Base-by-base conservation (phyloP, 2,113 vertebrate genomes). In the Okapia johnstoni region DNA sequence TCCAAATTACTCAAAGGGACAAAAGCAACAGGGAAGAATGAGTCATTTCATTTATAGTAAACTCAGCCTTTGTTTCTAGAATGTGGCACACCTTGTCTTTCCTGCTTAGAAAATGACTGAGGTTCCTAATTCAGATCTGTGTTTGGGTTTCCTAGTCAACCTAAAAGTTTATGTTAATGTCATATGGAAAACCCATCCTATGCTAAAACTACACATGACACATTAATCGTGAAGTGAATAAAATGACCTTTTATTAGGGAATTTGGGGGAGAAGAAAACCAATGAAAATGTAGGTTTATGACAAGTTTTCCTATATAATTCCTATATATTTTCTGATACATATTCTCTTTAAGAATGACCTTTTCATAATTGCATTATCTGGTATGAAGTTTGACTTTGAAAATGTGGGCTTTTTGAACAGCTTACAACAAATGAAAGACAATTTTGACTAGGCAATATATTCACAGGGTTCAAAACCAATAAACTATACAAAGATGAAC, bases 41-140 rank as follows among this genome's bases (percentile, higher is more conserved):
- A 98, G n/a, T 98, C 66, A 83, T 92, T 48, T 4, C 3, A 58
- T 93, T 97, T 93, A 85, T 88, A 97, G 54, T 4, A 14, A 97
- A 98, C 76, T 26, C 73, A 76, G 25, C 52, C n/a, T 17, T 70
- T 97, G 77, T 97, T 98, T 97, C 97, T 94, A 90, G 89, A 94
- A 79, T 87, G n/a, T 93, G n/a, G 80, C 57, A 93, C 33, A 28
- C 33, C 88, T 73, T 73, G 19, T 28, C 23, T 97, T 94, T 96
- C 28, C 70, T 98, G 77, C 73, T 85, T 33, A 94, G 28, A 96
- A 83, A 93, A 90, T 73, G 83, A 91, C 86, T 61, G 23, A 43
- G 89, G 93, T 89, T 63, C 86, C 8, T 54, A 93, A n/a, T 85
- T 83, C 55, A 97, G 50, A 58, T 0, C 14, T 61, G 17, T 7